These are phyloP conservation scores for Phyllostomus discolor DNA, from an alignment of 2,113 vertebrate genomes.

Conservation along the genomic window DNA sequence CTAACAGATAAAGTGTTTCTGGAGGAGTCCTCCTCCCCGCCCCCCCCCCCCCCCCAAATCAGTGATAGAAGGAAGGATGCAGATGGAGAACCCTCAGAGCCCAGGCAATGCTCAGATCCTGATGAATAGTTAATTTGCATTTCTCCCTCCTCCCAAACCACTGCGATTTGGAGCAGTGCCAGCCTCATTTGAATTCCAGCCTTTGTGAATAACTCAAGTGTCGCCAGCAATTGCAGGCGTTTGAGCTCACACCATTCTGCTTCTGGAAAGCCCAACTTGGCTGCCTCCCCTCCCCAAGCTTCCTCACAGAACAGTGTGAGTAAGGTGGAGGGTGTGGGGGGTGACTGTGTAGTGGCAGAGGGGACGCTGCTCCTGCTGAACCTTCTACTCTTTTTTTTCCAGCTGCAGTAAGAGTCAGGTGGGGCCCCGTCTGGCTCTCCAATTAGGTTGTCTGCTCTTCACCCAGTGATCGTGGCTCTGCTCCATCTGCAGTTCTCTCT, in stretches of 20 bases:
- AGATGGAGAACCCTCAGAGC: not conserved
- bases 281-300: not conserved
- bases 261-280: not conserved
- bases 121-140: constrained; percentile 71
- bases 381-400: not conserved
- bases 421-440: constrained; percentile 1
- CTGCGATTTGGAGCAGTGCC: constrained; percentile 69
- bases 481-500: not conserved
- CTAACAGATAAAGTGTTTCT: constrained; percentile 27
- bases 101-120: constrained; percentile 58
- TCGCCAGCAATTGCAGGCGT: constrained; percentile 25
- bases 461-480: not conserved
- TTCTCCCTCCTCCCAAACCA: constrained; percentile 54
- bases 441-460: not conserved
- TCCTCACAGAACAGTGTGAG: not conserved
- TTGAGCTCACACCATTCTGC: constrained; percentile 58
- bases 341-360: not conserved
- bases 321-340: not conserved
- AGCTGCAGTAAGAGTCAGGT: constrained; percentile 26
- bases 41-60: not conserved
- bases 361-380: not conserved
- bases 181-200: constrained; percentile 55
- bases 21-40: not conserved
- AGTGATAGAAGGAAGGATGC: not conserved
- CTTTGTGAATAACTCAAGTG: constrained; percentile 75